Evolutionary conservation across 2,113 vertebrate genomes (phyloP), one percentile per base, ranked within the genome.

Genomic region (Pseudopipra pipra): DNA sequence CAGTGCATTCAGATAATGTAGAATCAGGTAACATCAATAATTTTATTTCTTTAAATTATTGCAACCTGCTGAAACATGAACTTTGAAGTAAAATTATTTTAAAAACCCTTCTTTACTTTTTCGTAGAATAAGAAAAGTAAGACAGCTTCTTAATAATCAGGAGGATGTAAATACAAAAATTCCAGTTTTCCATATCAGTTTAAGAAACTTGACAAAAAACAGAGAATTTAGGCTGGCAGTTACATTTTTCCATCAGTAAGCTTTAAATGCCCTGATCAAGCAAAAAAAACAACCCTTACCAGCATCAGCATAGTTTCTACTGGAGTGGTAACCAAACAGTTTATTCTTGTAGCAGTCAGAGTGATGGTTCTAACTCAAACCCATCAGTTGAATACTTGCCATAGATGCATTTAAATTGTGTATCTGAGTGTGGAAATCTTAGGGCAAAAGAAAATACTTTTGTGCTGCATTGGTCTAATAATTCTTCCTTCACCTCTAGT

Each of bases 1-100:
- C 98, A 18, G 96, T 98, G 90, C 98, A 98, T 65, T 67, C 98
- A 87, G 99, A 99, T 95, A 98, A 97, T 49, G 63, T 97, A 61
- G 99, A 99, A 65, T 98, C 98, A 97, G 99, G 99, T 99, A 98
- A 97, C 90, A 79, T 28, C 0, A 41, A 6, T 23, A 3, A 11
- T 17, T 66, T 37, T 76, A 41, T 73, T 70, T 61, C 15, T 84
- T 72, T 51, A 44, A 82, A n/a, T 58, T 68, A 54, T 22, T 37
- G 0, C 52, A 72, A 65, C 8, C 37, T 65, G 37, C 43, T 93
- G 41, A 72, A 86, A 75, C 6, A 8, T 41, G 23, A 74, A 80
- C 27, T 55, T 80, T 20, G 44, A 21, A 30, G 9, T 12, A 55
- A 73, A 77, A 41, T 46, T 70, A 33, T 35, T 85, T 59, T 12